Evolutionary conservation across 1,140 invertebrate species (phyloP).

Genomic region (Copidosoma floridanum): DNA sequence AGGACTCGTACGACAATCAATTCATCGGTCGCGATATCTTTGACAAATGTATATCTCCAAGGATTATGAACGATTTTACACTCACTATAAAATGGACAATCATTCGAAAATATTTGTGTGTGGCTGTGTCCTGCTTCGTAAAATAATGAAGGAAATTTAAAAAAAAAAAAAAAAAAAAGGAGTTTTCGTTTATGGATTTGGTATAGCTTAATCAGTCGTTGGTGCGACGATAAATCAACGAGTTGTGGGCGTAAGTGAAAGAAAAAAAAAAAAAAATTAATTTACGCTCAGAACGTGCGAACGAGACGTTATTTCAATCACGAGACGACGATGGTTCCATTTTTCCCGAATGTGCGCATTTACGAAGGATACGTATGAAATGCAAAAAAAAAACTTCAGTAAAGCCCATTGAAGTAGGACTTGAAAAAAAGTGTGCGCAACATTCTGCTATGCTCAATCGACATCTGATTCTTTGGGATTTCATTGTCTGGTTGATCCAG

Average conservation of each 20-base stretch:
- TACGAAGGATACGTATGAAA: background rate
- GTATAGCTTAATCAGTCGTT: too few species aligned
- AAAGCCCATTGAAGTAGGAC: too few species aligned
- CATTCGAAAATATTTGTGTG: slow-evolving; percentile 4
- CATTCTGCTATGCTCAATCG: slow-evolving; percentile 41
- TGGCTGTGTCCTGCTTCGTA: too few species aligned
- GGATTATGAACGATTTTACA: background rate
- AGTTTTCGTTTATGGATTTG: background rate
- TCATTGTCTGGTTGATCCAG: slow-evolving; percentile 49
- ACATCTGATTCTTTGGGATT: slow-evolving; percentile 35
- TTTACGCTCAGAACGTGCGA: slow-evolving; percentile 15
- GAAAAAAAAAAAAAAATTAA: too few species aligned
- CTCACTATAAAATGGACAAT: slow-evolving; percentile 11
- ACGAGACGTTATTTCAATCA: slow-evolving; percentile 31
- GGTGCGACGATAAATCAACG: too few species aligned
- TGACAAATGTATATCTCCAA: background rate
- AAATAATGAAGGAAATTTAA: background rate
- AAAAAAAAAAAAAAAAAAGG: background rate
- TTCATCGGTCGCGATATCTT: too few species aligned
- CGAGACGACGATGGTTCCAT: slow-evolving; percentile 39
- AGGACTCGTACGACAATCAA: too few species aligned
- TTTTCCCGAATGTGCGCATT: slow-evolving; percentile 37
- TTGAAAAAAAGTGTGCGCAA: background rate
- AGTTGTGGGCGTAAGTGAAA: too few species aligned
- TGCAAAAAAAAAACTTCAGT: slow-evolving; percentile 14